These are phyloP conservation scores for Chymomyza caudatula DNA, from an alignment of 2,888 invertebrate genomes.

Conservation along the genomic window DNA sequence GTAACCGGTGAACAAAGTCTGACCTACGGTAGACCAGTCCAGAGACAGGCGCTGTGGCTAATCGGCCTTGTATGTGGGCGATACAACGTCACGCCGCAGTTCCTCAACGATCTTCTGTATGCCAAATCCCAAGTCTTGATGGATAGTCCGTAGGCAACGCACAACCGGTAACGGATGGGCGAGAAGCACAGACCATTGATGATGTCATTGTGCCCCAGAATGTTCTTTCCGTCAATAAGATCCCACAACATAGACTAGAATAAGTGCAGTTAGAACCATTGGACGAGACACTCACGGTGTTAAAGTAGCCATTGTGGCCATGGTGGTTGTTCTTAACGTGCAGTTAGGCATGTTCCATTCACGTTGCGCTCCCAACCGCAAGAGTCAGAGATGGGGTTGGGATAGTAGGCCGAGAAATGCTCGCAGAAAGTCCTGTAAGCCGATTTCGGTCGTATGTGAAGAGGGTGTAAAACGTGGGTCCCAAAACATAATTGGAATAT, in stretches of 20 bases:
- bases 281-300: conserved; percentile 99
- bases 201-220: conserved; percentile 98
- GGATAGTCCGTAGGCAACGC: conserved; percentile 98
- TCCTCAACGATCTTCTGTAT: conserved; percentile 99
- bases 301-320: conserved; percentile 97
- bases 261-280: conserved; percentile 99
- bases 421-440: conserved; percentile 99
- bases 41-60: conserved; percentile 97
- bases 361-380: conserved; percentile 99
- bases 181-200: conserved; percentile 99
- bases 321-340: conserved; percentile 98
- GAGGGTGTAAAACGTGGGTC: too few relatives aligned
- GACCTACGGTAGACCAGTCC: conserved; percentile 99
- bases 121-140: conserved; percentile 99
- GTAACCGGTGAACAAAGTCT: conserved; percentile 99
- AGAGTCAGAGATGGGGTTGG: conserved; percentile 98
- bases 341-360: conserved; percentile 99
- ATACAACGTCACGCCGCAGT: conserved; percentile 95
- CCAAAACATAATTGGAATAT: too few relatives aligned
- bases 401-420: conserved; percentile 98
- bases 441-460: too few relatives aligned
- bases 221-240: conserved; percentile 99
- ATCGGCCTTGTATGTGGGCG: conserved; percentile 87
- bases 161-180: conserved; percentile 99
- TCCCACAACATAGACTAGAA: conserved; percentile 98